Evolutionary conservation across 2,888 invertebrate genomes (phyloP).

Genomic region (Parnassius smintheus): DNA sequence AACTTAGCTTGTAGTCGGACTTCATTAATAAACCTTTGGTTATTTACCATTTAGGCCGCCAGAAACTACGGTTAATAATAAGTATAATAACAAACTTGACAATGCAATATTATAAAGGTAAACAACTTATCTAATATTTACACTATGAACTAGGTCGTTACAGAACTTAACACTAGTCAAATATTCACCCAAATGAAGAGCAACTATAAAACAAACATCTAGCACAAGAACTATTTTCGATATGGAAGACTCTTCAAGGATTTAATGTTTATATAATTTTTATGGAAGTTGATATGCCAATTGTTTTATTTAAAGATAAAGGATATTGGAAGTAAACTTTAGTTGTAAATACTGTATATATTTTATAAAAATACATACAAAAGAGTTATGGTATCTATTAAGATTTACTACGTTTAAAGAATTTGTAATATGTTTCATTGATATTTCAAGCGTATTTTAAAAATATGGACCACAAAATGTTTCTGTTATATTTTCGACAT

Average conservation of each 20-base stretch:
- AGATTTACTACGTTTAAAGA: slow-evolving; percentile 59
- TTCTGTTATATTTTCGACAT: slow-evolving; percentile 30
- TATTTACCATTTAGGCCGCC: slow-evolving; percentile 24
- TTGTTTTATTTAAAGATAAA: slow-evolving; percentile 61
- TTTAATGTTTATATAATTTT: slow-evolving; percentile 66
- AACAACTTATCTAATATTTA: slow-evolving; percentile 26
- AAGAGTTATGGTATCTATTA: slow-evolving; percentile 62
- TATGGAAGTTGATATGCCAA: slow-evolving; percentile 81
- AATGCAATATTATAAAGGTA: slow-evolving; percentile 18
- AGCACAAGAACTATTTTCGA: slow-evolving; percentile 75
- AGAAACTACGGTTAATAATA: slow-evolving; percentile 19
- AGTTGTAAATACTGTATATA: slow-evolving; percentile 68
- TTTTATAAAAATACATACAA: slow-evolving; percentile 80
- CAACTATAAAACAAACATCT: slow-evolving; percentile 57
- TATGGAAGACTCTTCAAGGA: slow-evolving; percentile 78
- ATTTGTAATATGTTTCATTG: slow-evolving; percentile 75
- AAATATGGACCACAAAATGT: slow-evolving; percentile 61
- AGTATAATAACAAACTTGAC: slow-evolving; percentile 9
- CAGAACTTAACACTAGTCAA: slow-evolving; percentile 41
- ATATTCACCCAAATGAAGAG: slow-evolving; percentile 56
- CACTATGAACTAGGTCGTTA: slow-evolving; percentile 24
- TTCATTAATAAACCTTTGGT: slow-evolving; percentile 26
- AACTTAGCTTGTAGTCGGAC: no score
- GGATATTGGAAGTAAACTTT: slow-evolving; percentile 70
- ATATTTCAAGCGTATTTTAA: slow-evolving; percentile 67